phyloP scores from a whole-genome alignment of 2,888 invertebrate species.

The Xestia sexstrigata region DNA sequence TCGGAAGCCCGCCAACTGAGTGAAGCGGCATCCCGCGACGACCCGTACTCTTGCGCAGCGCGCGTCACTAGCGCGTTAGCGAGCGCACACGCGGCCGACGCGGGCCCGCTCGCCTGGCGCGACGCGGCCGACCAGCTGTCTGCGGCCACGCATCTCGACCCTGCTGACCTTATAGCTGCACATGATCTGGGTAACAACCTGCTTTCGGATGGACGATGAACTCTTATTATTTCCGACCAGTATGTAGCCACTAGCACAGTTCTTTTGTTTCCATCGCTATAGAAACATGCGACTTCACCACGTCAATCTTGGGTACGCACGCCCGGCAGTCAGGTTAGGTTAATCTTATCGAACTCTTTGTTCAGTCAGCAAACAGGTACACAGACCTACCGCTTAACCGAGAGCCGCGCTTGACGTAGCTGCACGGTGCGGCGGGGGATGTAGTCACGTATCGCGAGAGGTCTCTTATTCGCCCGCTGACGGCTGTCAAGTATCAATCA shows the following conservation, averaged over 20 bases:
- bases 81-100: constrained; percentile 37
- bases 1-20: constrained; percentile 81
- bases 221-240: not conserved
- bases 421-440: not conserved
- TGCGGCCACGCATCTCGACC: constrained; percentile 86
- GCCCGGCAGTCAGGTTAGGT: not conserved
- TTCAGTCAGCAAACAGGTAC: not conserved
- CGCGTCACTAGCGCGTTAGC: constrained; percentile 81
- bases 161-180: constrained; percentile 83
- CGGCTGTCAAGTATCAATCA: not conserved
- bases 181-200: constrained; percentile 80
- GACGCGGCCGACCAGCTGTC: constrained; percentile 76
- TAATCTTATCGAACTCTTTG: not conserved
- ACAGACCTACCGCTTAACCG: not conserved
- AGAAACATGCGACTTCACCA: not conserved
- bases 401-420: not conserved
- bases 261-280: not conserved
- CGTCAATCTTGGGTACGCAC: not conserved
- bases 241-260: not conserved
- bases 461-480: not conserved
- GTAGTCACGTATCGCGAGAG: not conserved
- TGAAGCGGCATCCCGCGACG: constrained; percentile 83
- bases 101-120: constrained; percentile 48
- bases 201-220: not conserved
- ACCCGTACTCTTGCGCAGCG: constrained; percentile 86